A percentile compares a stretch with the other conserved stretches of the same genome.
Conservation (phyloP, 2,113 vertebrate species). For the Bubo scandiacus region DNA sequence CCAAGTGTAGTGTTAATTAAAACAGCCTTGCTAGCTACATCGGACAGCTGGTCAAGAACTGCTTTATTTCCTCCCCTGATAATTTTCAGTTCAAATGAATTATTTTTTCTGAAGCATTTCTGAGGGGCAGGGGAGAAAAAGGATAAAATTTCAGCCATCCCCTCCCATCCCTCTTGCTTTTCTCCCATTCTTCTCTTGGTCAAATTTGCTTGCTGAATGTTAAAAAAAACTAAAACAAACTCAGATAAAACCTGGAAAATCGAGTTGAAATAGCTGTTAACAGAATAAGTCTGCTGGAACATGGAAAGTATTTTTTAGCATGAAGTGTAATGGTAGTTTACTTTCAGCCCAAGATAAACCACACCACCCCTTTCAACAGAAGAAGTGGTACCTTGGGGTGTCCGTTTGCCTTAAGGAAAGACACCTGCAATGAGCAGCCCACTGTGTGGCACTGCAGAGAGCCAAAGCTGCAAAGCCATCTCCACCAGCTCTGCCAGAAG, state of each 20-base stretch:
- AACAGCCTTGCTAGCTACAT: not conserved
- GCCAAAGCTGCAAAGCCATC: not conserved
- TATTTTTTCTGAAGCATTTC: not conserved
- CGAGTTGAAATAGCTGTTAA: accelerated
- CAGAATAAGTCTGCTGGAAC: accelerated
- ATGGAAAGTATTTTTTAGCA: not conserved
- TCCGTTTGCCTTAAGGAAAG: not conserved
- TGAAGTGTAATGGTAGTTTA: not conserved
- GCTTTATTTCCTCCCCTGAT: not conserved
- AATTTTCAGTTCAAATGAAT: not conserved
- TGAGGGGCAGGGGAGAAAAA: not conserved
- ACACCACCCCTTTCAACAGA: too few relatives aligned
- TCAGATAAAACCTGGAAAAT: not conserved
- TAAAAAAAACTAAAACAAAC: not conserved
- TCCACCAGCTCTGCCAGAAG: not conserved
- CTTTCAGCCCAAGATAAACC: not conserved
- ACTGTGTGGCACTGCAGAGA: not conserved
- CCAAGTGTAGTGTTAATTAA: conserved; percentile 3
- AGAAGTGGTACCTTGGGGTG: not conserved
- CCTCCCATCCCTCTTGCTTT: not conserved
- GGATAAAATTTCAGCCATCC: not conserved
- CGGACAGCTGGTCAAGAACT: not conserved
- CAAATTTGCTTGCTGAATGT: not conserved
- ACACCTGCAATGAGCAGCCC: not conserved
- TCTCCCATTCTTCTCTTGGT: not conserved